A percentile compares a stretch with the other conserved stretches of the same genome.
Conservation (phyloP, 2,113 vertebrate genomes). For the Psilopsiagon aurifrons region DNA sequence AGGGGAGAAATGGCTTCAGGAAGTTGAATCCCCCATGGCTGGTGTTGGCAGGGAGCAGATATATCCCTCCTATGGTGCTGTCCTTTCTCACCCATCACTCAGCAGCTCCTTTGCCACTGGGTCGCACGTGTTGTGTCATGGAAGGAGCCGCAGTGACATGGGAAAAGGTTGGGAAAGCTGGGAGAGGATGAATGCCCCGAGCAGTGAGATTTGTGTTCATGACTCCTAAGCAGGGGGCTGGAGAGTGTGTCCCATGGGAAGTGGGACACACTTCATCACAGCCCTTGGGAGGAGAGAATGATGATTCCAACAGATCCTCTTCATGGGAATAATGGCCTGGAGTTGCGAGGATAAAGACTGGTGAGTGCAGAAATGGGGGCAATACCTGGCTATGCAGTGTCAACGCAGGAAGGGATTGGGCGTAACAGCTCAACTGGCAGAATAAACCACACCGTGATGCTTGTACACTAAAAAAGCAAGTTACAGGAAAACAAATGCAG, state of each 20-base stretch:
- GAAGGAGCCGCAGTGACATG: too few species aligned
- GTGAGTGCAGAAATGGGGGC: not conserved
- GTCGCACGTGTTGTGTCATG: not conserved
- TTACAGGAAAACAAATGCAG: too few species aligned
- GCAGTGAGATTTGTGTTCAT: fast-evolving
- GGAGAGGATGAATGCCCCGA: not conserved
- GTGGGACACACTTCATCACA: too few species aligned
- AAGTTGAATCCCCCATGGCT: not conserved
- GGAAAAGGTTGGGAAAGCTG: not conserved
- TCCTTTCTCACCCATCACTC: not conserved
- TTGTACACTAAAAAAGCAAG: not conserved
- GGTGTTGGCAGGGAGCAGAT: not conserved
- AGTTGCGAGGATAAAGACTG: not conserved
- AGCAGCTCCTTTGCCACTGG: not conserved
- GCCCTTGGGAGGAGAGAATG: not conserved
- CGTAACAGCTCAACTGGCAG: not conserved
- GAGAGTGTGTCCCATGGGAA: not conserved
- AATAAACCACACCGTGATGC: not conserved
- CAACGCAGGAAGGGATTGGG: not conserved
- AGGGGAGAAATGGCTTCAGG: not conserved
- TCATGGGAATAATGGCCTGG: not conserved
- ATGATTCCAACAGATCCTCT: too few species aligned
- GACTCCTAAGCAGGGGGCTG: not conserved
- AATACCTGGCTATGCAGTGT: not conserved
- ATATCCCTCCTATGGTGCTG: not conserved